Base-by-base conservation (phyloP, 2,797 vertebrate genomes). In the Scleropages formosus region DNA sequence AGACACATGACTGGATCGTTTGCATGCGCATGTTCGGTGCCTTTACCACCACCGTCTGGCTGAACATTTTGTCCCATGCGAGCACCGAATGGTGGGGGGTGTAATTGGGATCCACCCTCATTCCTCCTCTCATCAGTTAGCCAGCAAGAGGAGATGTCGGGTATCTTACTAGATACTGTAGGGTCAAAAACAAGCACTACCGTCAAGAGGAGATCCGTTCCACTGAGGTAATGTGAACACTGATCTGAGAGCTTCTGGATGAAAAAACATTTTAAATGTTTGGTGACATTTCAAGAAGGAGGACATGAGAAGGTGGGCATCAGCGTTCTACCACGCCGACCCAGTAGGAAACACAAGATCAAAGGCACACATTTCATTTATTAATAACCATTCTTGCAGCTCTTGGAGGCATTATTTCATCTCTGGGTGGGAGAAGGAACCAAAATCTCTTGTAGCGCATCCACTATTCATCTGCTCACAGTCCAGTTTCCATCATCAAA, bases 351-450 rank as follows among this genome's bases (percentile, higher is more conserved):
- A 58, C 22, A 20, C 24, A 67, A 72, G 61, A 72, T 77, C 70
- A 73, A 72, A 73, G 76, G 76, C 44, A 12, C 51, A 26, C 22
- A 4, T 72, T 77, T 72, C n/a, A 77, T 72, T 65, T 72, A 72
- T 77, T 76, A 69, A 76, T 76, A 77, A 72, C 47, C 56, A 72
- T 56, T 44, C n/a, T 64, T 63, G 66, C 60, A 49, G 51, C 69
- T 59, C 68, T 64, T 27, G 10, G 31, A 49, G 62, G 47, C 13
- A 72, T 64, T 72, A 72, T 77, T 77, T n/a, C 47, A 65, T 44
- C 11, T 61, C 46, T 71, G 22, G 18, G n/a, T 62, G 27, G 51
- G 62, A 39, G 10, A 22, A 12, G 47, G 47, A n/a, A 58, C 12
- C 18, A 13, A 66, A 72, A 59, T 26, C 13, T 24, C 20, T 16